Conservation (phyloP, 1,140 invertebrate species). For the Drosophila insularis region DNA sequence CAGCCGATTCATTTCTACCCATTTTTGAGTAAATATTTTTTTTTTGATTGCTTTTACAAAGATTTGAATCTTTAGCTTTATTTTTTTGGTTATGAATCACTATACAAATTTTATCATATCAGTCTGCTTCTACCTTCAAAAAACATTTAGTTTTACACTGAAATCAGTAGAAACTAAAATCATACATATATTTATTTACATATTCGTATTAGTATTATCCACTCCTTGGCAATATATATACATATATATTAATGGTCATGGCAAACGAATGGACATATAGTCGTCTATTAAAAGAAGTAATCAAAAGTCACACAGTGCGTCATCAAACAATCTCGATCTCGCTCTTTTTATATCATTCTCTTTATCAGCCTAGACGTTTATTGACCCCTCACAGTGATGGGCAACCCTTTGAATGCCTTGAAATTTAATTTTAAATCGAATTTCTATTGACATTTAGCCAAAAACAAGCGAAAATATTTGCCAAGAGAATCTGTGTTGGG, state of each 20-base stretch:
- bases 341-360: neutral
- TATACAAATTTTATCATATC: too few relatives aligned
- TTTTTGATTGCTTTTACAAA: too few relatives aligned
- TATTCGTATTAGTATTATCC: neutral
- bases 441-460: slow-evolving; percentile 67
- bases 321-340: neutral
- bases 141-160: neutral
- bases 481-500: neutral
- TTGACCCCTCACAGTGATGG: slow-evolving; percentile 28
- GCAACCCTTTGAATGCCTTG: slow-evolving; percentile 36
- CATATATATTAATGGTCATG: neutral
- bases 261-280: neutral
- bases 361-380: slow-evolving; percentile 17
- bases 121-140: neutral
- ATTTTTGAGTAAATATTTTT: too few relatives aligned
- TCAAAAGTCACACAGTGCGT: neutral
- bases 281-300: neutral
- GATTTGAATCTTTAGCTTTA: too few relatives aligned
- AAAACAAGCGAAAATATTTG: slow-evolving; percentile 17
- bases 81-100: too few relatives aligned
- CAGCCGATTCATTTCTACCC: too few relatives aligned
- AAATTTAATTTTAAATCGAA: slow-evolving; percentile 46
- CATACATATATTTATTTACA: neutral
- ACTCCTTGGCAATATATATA: neutral
- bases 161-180: neutral